phyloP scores from a whole-genome alignment of 2,888 invertebrate species.

The Disparrhopalites patrizii region DNA sequence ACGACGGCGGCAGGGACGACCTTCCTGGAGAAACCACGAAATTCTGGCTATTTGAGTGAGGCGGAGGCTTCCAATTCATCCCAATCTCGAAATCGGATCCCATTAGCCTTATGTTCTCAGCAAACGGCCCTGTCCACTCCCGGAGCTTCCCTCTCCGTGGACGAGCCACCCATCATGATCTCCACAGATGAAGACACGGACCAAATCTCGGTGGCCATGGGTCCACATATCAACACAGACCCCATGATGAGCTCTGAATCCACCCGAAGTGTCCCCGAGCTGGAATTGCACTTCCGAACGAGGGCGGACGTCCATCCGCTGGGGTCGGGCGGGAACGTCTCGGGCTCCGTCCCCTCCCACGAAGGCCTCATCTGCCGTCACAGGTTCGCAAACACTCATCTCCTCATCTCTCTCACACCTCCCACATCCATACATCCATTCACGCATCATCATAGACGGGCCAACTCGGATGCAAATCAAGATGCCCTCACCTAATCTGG shows the following conservation, averaged over 20 bases:
- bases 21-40: not conserved
- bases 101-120: slow-evolving; percentile 47
- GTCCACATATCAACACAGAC: slow-evolving; percentile 23
- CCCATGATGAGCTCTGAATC: slow-evolving; percentile 36
- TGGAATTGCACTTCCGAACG: slow-evolving; percentile 64
- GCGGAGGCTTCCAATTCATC: slow-evolving; percentile 19
- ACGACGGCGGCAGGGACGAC: slow-evolving; percentile 22
- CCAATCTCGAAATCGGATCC: slow-evolving; percentile 38
- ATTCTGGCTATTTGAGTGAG: slow-evolving; percentile 13
- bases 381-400: slow-evolving; percentile 27
- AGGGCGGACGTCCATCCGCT: slow-evolving; percentile 37
- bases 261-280: slow-evolving; percentile 74
- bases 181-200: slow-evolving; percentile 48
- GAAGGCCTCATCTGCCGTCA: slow-evolving; percentile 39
- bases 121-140: slow-evolving; percentile 47
- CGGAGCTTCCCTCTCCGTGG: slow-evolving; percentile 37
- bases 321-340: slow-evolving; percentile 19
- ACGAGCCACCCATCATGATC: slow-evolving; percentile 46
- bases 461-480: not conserved
- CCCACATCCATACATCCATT: no score
- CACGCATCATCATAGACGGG: not conserved
- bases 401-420: not conserved
- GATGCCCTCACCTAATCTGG: not conserved
- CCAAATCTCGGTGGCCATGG: slow-evolving; percentile 33
- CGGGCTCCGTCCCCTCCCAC: slow-evolving; percentile 35